Evolutionary conservation across 2,113 vertebrate species (phyloP).

Genomic region (Mandrillus leucophaeus): DNA sequence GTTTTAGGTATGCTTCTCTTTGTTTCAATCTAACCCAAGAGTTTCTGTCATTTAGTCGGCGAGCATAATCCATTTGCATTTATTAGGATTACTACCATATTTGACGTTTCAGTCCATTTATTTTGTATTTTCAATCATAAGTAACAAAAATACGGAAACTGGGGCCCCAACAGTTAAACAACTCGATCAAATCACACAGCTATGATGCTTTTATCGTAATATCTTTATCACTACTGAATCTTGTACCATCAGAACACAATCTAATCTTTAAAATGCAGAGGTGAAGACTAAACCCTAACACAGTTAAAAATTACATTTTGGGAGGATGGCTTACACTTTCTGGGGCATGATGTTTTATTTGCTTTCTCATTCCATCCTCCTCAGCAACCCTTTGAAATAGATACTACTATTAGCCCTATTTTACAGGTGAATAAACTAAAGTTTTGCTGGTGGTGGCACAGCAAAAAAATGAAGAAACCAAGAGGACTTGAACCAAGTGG

Average conservation of each 20-base stretch:
- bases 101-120: not conserved
- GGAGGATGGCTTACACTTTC: not conserved
- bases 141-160: not conserved
- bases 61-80: not conserved
- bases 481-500: not conserved
- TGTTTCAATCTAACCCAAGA: not conserved
- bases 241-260: not conserved
- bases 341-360: not conserved
- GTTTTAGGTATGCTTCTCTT: not conserved
- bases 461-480: not conserved
- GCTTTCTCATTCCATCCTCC: not conserved
- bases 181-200: not conserved
- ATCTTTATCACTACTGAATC: not conserved
- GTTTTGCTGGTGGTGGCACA: not conserved
- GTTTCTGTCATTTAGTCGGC: not conserved
- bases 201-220: not conserved
- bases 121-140: constrained; percentile 1
- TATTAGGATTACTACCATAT: not conserved
- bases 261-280: constrained; percentile 13
- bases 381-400: not conserved
- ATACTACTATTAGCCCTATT: not conserved
- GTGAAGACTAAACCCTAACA: not conserved
- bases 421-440: not conserved
- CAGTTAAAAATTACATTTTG: not conserved
- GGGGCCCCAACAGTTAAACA: not conserved